Evolutionary conservation across 2,113 vertebrate species (phyloP).

Genomic region (Rhinichthys klamathensis): DNA sequence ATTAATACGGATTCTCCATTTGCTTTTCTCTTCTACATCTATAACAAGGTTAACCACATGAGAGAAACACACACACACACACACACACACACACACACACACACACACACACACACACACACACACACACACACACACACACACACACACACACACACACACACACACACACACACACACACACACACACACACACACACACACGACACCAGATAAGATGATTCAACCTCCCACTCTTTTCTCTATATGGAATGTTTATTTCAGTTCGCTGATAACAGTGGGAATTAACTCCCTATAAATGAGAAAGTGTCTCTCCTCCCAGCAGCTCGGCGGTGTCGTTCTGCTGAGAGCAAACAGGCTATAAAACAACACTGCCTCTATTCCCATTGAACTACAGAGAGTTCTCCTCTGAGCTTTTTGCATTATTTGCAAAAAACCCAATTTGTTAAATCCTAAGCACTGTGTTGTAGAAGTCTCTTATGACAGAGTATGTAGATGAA

Average conservation of each 20-base stretch:
- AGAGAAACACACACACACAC: background rate
- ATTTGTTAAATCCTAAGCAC: conserved; percentile 73
- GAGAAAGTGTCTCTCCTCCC: conserved; percentile 58
- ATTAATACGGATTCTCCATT: conserved; percentile 48
- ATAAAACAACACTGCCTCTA: conserved; percentile 40
- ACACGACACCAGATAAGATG: conserved; percentile 43
- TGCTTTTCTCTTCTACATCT: conserved; percentile 54
- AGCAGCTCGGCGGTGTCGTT: conserved; percentile 47
- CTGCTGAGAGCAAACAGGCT: conserved; percentile 52
- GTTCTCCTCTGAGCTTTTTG: conserved; percentile 40
- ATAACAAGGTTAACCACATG: conserved; percentile 61
- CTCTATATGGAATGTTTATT: conserved; percentile 60
- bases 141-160: too few relatives aligned
- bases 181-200: too few relatives aligned
- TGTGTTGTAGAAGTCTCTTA: conserved; percentile 65
- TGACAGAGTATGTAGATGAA: conserved; percentile 65
- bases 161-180: too few relatives aligned
- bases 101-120: conserved; percentile 50
- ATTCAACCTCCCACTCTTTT: conserved; percentile 57
- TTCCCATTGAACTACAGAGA: conserved; percentile 45
- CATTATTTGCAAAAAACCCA: conserved; percentile 69
- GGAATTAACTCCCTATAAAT: conserved; percentile 61
- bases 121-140: conserved; percentile 44
- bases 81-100: conserved; percentile 23
- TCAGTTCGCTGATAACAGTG: conserved; percentile 54